Conservation (phyloP, 1,140 invertebrate genomes). For the Bombus sylvicola region DNA sequence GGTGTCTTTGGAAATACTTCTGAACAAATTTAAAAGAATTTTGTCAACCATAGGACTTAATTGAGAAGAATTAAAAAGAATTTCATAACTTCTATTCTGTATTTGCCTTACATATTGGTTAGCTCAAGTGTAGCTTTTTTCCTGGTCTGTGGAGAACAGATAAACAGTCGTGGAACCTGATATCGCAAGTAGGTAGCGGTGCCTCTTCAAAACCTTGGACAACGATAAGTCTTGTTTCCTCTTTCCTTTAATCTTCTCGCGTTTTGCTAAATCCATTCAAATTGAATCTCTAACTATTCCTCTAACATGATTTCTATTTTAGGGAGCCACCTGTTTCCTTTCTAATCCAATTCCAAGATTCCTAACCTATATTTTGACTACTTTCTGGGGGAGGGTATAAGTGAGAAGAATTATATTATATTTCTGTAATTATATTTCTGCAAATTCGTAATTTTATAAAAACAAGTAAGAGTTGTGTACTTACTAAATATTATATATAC, state of each 20-base stretch:
- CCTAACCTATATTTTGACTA: not conserved
- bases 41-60: too few relatives aligned
- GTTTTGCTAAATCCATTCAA: not conserved
- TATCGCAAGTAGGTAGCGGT: not conserved
- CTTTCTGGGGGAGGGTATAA: too few relatives aligned
- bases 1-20: too few relatives aligned
- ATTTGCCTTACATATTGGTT: not conserved
- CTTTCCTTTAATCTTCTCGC: not conserved
- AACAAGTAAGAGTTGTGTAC: too few relatives aligned
- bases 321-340: not conserved
- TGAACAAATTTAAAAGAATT: too few relatives aligned
- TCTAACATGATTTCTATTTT: not conserved
- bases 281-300: not conserved
- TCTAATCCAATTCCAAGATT: not conserved
- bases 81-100: not conserved
- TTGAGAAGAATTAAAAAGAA: not conserved
- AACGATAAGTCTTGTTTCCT: not conserved
- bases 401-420: too few relatives aligned
- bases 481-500: too few relatives aligned
- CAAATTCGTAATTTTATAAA: too few relatives aligned
- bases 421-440: too few relatives aligned
- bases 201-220: not conserved
- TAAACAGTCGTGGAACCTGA: not conserved
- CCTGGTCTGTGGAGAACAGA: not conserved
- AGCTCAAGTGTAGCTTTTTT: not conserved